Evolutionary conservation across 2,113 vertebrate species (phyloP), one percentile per base, ranked within the genome.

Genomic region (Callipepla squamata): DNA sequence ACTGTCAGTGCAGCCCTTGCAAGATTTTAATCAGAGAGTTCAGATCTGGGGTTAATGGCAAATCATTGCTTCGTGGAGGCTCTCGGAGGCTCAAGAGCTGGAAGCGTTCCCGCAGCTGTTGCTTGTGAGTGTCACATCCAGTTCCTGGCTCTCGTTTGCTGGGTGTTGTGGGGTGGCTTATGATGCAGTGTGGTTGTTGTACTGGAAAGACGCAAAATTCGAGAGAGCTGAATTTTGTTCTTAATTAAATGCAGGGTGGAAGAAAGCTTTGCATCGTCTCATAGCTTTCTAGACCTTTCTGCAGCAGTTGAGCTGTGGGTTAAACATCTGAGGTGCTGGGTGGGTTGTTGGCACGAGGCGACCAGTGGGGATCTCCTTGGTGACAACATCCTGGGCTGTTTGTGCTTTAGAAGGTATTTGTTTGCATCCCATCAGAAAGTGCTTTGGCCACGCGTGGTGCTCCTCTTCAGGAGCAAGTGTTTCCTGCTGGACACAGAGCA

Each of bases 11-110:
- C 96, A 62, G 89, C 70, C 80, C 89, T 91, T 59, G 87, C 90
- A 55, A 92, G 97, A 73, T 92, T 96, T 90, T 91, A 94, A 94
- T 96, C 79, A 44, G 70, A 47, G 92, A 77, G 95, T 95, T 96
- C 95, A 93, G 44, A 13, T 90, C 59, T 74, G 93, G 94, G 94
- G 93, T 96, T 97, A 97, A 97, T 96, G 94, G 95, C 94, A 95
- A 94, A 94, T 96, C 90, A 80, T 88, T 95, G 94, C 94, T 88
- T 85, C 79, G 13, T 38, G 75, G 81, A 89, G 76, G 89, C 95
- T 92, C 69, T 51, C 47, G 26, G 69, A 86, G 88, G 30, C 65
- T 69, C 8, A 68, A 28, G 40, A 80, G 89, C 93, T 96, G 92
- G 76, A 81, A 74, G 53, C 21, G 14, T 92, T 95, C 95, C 95